phyloP scores from a whole-genome alignment of 1,140 invertebrate genomes.

The Brachionus sp. region DNA sequence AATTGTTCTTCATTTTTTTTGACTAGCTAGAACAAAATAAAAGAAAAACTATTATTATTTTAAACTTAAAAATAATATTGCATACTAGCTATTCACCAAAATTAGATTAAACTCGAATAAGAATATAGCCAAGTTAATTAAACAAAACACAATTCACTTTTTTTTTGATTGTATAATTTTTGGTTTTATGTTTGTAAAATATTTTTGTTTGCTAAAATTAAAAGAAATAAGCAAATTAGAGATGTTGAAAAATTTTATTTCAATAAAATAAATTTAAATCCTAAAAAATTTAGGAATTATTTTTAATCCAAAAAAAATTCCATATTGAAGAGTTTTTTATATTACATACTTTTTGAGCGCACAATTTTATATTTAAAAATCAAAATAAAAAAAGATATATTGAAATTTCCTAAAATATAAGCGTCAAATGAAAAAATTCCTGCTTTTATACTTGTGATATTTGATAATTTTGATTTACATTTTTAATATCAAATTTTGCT shows the following conservation, averaged over 20 bases:
- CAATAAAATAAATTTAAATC: not conserved
- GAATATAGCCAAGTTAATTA: not conserved
- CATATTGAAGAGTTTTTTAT: too few species aligned
- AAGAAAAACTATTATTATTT: not conserved
- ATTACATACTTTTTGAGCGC: too few species aligned
- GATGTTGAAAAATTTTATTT: not conserved
- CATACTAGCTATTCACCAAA: not conserved
- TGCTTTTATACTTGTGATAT: too few species aligned
- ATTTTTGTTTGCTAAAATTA: not conserved
- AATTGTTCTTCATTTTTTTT: not conserved
- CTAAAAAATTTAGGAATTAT: not conserved
- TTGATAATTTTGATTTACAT: too few species aligned
- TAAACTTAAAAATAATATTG: not conserved
- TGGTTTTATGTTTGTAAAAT: not conserved
- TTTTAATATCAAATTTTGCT: too few species aligned
- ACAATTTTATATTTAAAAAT: too few species aligned
- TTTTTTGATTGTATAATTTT: not conserved
- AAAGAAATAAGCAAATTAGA: not conserved
- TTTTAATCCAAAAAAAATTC: not conserved
- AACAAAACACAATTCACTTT: not conserved
- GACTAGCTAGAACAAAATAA: not conserved
- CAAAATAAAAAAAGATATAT: too few species aligned
- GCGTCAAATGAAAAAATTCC: too few species aligned
- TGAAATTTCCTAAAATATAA: too few species aligned
- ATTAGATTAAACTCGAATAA: not conserved